These are phyloP conservation scores for Candidula unifasciata DNA, from an alignment of 2,888 invertebrate species.

Conservation along the genomic window DNA sequence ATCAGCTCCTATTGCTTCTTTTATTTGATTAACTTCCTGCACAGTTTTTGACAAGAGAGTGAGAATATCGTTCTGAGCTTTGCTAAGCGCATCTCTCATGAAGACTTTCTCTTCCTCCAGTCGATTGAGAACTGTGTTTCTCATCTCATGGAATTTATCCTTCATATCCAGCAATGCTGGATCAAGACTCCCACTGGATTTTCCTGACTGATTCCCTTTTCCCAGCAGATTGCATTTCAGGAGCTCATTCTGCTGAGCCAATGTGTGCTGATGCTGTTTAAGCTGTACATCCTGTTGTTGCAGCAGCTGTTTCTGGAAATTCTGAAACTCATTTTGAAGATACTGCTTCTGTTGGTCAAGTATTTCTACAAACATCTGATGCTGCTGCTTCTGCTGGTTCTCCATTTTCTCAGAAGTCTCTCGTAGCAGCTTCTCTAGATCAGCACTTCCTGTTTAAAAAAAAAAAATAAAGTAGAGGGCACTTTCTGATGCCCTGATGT, in stretches of 20 bases:
- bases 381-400: neutral
- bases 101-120: neutral
- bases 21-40: neutral
- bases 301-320: neutral
- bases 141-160: neutral
- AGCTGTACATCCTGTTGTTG: neutral
- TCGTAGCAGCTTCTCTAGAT: neutral
- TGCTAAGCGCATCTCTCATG: neutral
- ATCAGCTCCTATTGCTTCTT: neutral
- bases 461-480: too few relatives aligned
- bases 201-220: neutral
- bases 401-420: neutral
- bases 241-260: neutral
- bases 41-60: neutral
- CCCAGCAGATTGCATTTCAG: neutral
- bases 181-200: neutral
- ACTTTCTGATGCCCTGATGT: too few relatives aligned
- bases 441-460: neutral
- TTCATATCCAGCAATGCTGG: neutral
- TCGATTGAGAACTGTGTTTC: neutral
- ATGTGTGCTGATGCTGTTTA: neutral
- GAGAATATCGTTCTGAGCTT: conserved; percentile 14
- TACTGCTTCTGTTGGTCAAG: neutral
- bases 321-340: neutral
- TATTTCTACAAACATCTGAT: neutral